Conservation (phyloP, 1,140 invertebrate genomes). For the Himalopsyche phryganea region DNA sequence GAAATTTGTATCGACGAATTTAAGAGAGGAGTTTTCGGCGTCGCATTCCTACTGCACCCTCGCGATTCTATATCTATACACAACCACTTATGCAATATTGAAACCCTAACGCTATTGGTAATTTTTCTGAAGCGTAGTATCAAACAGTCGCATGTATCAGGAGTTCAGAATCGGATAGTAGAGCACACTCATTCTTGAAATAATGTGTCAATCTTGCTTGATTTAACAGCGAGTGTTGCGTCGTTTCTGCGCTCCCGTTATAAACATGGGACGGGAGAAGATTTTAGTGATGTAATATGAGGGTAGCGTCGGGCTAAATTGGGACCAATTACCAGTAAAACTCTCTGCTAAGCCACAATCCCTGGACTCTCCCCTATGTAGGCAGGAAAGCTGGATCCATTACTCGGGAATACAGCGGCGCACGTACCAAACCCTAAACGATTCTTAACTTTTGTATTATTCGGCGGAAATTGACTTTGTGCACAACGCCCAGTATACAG, state of each 20-base stretch:
- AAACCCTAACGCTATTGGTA: slow-evolving; percentile 28
- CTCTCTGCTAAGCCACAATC: slow-evolving; percentile 50
- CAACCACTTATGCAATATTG: slow-evolving; percentile 34
- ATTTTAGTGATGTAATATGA: slow-evolving; percentile 36
- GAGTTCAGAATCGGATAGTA: slow-evolving; percentile 2
- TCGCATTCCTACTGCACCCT: slow-evolving; percentile 1
- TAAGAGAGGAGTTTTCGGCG: not conserved
- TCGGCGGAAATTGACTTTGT: not conserved
- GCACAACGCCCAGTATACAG: no score
- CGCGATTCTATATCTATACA: slow-evolving; percentile 5
- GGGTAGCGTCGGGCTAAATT: slow-evolving; percentile 52
- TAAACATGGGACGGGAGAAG: slow-evolving; percentile 30
- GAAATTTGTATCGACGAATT: slow-evolving; percentile 19
- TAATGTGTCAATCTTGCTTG: slow-evolving; percentile 9
- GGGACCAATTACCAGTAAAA: slow-evolving; percentile 69
- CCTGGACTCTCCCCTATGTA: slow-evolving; percentile 32
- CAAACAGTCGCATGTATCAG: slow-evolving; percentile 19
- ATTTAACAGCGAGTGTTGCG: slow-evolving; percentile 1
- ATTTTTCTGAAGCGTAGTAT: slow-evolving; percentile 15
- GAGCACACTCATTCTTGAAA: slow-evolving; percentile 4
- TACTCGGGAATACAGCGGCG: slow-evolving; percentile 20
- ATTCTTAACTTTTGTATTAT: not conserved
- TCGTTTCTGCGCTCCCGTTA: slow-evolving; percentile 36
- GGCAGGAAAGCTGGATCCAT: slow-evolving; percentile 20
- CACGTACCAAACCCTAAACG: slow-evolving; percentile 1